A percentile compares a stretch with the other conserved stretches of the same genome.
These are phyloP conservation scores for Eulemur coronatus DNA, from an alignment of 2,797 vertebrate genomes.

Conservation along the genomic window DNA sequence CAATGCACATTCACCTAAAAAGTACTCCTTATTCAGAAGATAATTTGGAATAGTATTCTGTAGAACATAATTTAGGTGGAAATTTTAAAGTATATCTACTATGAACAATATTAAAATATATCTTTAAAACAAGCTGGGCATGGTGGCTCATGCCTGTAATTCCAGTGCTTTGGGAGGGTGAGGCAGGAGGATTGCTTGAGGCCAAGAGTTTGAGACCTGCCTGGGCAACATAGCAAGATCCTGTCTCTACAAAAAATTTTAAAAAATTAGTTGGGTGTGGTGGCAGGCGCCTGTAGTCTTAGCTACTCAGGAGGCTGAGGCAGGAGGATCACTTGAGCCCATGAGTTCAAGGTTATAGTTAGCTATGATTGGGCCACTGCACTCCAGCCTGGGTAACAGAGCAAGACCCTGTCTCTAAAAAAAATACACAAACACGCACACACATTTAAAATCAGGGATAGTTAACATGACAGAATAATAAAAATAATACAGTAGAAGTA, in stretches of 20 bases:
- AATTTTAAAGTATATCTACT: conserved; percentile 30
- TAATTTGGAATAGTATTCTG: conserved; percentile 72
- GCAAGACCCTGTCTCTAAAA: not conserved
- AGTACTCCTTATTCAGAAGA: conserved; percentile 74
- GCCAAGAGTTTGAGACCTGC: not conserved
- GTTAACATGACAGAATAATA: not conserved
- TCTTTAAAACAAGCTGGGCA: not conserved
- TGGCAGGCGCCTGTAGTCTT: not conserved
- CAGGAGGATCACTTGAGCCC: not conserved
- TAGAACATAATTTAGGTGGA: conserved; percentile 68
- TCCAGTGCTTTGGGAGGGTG: not conserved
- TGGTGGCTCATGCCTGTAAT: not conserved
- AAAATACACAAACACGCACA: not conserved
- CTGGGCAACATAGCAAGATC: not conserved
- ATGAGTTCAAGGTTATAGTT: not conserved
- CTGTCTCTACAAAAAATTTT: not conserved
- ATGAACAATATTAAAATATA: conserved; percentile 19
- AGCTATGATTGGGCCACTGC: not conserved
- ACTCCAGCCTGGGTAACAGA: not conserved
- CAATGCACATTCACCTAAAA: conserved; percentile 76
- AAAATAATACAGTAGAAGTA: conserved; percentile 9
- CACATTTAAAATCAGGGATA: not conserved
- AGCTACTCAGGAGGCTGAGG: not conserved
- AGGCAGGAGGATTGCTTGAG: not conserved
- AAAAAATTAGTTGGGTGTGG: not conserved